Conservation (phyloP, 2,797 vertebrate genomes). For the Gastrophryne carolinensis region DNA sequence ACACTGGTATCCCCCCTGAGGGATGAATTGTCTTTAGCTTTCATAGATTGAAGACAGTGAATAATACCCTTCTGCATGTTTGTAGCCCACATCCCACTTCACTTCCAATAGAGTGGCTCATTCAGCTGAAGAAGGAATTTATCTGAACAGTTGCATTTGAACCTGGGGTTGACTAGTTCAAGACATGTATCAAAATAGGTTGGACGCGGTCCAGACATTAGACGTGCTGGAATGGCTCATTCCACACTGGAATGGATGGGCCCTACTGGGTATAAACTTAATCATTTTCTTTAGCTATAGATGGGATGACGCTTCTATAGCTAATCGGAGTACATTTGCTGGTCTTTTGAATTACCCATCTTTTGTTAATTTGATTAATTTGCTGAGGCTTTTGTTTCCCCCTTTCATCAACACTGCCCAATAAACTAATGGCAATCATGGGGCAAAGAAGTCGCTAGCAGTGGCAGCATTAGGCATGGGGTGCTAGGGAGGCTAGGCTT, state of each 20-base stretch:
- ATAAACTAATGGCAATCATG: slow-evolving; percentile 7
- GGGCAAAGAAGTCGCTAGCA: neutral
- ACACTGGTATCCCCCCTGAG: slow-evolving; percentile 42
- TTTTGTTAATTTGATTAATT: slow-evolving; percentile 41
- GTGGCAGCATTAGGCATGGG: neutral
- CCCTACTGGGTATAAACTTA: slow-evolving; percentile 23
- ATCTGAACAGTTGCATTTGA: slow-evolving; percentile 42
- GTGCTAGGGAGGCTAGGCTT: neutral
- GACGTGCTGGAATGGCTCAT: slow-evolving; percentile 37
- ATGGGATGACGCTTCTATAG: slow-evolving; percentile 8
- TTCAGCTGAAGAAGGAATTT: slow-evolving; percentile 41
- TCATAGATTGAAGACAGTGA: slow-evolving; percentile 42
- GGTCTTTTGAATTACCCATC: slow-evolving; percentile 9
- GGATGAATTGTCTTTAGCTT: slow-evolving; percentile 36
- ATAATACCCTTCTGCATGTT: slow-evolving; percentile 40
- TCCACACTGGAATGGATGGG: slow-evolving; percentile 26
- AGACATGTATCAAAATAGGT: slow-evolving; percentile 39
- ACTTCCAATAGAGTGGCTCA: slow-evolving; percentile 32
- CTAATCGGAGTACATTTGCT: neutral
- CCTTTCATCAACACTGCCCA: slow-evolving; percentile 7
- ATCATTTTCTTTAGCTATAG: slow-evolving; percentile 23
- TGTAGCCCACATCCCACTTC: slow-evolving; percentile 36
- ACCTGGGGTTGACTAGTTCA: slow-evolving; percentile 38
- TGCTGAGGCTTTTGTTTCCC: slow-evolving; percentile 19
- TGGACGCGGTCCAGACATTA: slow-evolving; percentile 19